Evolutionary conservation across 2,797 vertebrate species (phyloP).

Genomic region (Sus cebifrons): DNA sequence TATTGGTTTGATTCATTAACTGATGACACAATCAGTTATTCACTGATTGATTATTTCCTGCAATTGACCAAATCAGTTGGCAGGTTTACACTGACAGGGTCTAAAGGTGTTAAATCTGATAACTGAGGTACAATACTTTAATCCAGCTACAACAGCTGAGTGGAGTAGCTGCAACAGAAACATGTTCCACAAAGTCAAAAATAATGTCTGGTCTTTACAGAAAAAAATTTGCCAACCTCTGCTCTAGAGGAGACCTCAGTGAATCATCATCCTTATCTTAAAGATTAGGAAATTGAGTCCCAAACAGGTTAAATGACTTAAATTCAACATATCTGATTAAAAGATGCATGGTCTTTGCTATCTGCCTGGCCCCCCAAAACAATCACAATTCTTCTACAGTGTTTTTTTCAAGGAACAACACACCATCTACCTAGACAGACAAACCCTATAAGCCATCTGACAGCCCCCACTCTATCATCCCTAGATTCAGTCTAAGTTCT

Average conservation of each 20-base stretch:
- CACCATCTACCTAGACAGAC: neutral
- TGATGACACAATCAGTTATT: conserved; percentile 6
- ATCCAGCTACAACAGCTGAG: neutral
- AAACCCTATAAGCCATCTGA: neutral
- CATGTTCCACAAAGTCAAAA: neutral
- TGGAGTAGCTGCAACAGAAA: neutral
- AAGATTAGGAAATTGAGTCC: conserved; percentile 35
- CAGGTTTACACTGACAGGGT: neutral
- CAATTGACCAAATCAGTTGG: conserved; percentile 21
- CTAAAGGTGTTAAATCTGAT: neutral
- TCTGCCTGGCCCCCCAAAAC: neutral
- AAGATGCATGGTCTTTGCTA: neutral
- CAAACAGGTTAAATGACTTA: conserved; percentile 51
- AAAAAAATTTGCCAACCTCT: neutral
- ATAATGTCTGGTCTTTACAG: neutral
- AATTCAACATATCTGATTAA: conserved; percentile 8
- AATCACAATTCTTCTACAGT: neutral
- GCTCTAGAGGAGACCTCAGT: neutral
- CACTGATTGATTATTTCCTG: conserved; percentile 10
- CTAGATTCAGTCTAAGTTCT: neutral
- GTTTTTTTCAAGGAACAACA: conserved; percentile 10
- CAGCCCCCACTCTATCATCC: neutral
- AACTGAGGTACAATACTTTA: conserved; percentile 4
- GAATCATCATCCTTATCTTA: neutral
- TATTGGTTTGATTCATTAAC: conserved; percentile 27